Evolutionary conservation across 2,797 vertebrate species (phyloP).

Genomic region (Avahi laniger): DNA sequence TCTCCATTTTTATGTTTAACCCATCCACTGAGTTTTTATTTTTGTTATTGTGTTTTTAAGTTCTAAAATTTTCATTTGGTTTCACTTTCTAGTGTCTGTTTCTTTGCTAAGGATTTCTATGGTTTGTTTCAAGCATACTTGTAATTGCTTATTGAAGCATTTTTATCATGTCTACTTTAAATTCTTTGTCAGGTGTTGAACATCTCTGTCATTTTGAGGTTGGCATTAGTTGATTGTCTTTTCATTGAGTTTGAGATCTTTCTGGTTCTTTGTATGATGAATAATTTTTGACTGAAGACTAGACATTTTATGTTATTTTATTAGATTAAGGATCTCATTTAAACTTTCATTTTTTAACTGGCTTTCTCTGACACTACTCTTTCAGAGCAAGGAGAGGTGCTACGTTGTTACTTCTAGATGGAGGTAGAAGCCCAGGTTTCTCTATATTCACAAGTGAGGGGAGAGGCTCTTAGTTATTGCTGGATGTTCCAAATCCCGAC

Average conservation of each 20-base stretch:
- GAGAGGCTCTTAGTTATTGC: neutral
- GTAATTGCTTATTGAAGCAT: neutral
- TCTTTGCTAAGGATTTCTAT: neutral
- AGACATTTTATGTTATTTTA: neutral
- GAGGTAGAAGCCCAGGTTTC: neutral
- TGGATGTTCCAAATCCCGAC: neutral
- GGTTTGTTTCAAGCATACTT: neutral
- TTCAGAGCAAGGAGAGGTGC: neutral
- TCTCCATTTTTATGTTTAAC: neutral
- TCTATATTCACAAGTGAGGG: neutral
- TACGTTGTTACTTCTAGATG: neutral
- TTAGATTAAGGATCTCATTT: neutral
- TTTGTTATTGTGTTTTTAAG: neutral
- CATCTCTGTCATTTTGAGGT: neutral
- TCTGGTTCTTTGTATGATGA: neutral
- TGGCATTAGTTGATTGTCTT: neutral
- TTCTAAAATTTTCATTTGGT: neutral
- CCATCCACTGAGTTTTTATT: neutral
- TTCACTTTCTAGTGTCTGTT: neutral
- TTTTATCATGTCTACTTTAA: neutral
- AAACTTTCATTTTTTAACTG: neutral
- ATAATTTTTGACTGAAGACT: neutral
- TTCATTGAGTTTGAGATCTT: neutral
- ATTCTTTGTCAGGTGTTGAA: neutral
- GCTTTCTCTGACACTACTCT: neutral